Percentiles rank a stretch among this genome's conserved stretches.
Evolutionary conservation across 2,113 vertebrate genomes (phyloP).

Genomic region (Calyptommatus sinebrachiatus): DNA sequence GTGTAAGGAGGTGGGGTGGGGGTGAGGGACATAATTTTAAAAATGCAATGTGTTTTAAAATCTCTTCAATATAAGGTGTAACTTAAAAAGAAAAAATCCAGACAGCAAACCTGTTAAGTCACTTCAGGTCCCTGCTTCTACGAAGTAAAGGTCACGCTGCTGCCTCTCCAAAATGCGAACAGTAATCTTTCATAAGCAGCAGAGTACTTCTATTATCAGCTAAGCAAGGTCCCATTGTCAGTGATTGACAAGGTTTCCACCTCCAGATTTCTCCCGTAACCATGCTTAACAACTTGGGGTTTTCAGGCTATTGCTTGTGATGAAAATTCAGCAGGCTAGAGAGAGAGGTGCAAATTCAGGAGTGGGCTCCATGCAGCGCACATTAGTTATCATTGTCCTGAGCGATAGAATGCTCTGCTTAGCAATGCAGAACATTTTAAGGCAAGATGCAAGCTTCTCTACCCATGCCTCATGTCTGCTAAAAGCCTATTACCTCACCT

Average conservation of each 20-base stretch:
- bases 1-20: slow-evolving; percentile 2
- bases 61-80: slow-evolving; percentile 39
- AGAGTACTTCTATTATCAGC: slow-evolving; percentile 49
- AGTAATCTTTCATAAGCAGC: slow-evolving; percentile 47
- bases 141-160: slow-evolving; percentile 48
- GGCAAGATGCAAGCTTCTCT: not conserved
- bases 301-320: slow-evolving; percentile 30
- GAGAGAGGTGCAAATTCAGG: slow-evolving; percentile 36
- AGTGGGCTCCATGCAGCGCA: not conserved
- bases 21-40: slow-evolving; percentile 38
- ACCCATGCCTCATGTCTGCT: slow-evolving; percentile 1
- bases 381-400: slow-evolving; percentile 4
- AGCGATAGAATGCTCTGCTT: slow-evolving; percentile 26
- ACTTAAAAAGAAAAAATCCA: slow-evolving; percentile 6
- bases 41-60: slow-evolving; percentile 49
- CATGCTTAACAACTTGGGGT: slow-evolving; percentile 41
- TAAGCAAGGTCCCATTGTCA: slow-evolving; percentile 38
- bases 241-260: slow-evolving; percentile 54
- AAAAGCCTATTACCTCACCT: not conserved
- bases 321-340: slow-evolving; percentile 41
- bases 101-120: slow-evolving; percentile 43
- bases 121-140: slow-evolving; percentile 37
- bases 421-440: slow-evolving; percentile 34
- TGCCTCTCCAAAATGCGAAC: slow-evolving; percentile 47
- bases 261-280: slow-evolving; percentile 47